Base-by-base conservation (phyloP, 2,797 vertebrate genomes). In the Propithecus perrieri region DNA sequence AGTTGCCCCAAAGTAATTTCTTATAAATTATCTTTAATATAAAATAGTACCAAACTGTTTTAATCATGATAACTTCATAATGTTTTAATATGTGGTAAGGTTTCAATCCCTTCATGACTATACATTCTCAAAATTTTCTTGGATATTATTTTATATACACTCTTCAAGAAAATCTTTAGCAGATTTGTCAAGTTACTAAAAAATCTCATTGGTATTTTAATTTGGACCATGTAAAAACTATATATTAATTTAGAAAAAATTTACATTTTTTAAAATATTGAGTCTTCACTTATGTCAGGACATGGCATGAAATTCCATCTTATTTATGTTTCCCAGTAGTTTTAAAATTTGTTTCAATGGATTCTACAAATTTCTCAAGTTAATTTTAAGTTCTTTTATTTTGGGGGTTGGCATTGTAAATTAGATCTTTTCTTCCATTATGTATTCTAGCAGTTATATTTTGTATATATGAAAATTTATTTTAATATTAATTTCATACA, bases 351-450 rank as follows among this genome's bases (percentile, higher is more conserved):
- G 17, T 18, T 92, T 86, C 71, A 84, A 72, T 87, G 5, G 53
- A 61, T 78, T 74, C 12, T 74, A 30, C 26, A 57, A 46, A 55
- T 89, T 89, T 46, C 59, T 91, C 33, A 67, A 72, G 24, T 63
- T 91, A 81, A 85, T 92, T 92, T 96, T 74, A 93, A 96, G 15
- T 9, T 59, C 35, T 88, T 94, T 94, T 75, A 94, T 41, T 95
- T 92, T 61, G 6, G 20, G 22, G 5, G 46, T 33, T 92, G 17
- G 17, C 12, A 71, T 50, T 93, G 9, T 94, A 50, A 93, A 38
- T 94, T 57, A 50, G 10, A 67, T 57, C 55, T 86, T 95, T 84
- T 89, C 24, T 78, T 95, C 33, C 50, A 71, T n/a, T 93, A 1
- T 94, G 41, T 55, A n/a, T 96, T 89, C 59, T 88, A 55, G 46